Base-by-base conservation (phyloP, 2,888 invertebrate species). In the Diploptera punctata region DNA sequence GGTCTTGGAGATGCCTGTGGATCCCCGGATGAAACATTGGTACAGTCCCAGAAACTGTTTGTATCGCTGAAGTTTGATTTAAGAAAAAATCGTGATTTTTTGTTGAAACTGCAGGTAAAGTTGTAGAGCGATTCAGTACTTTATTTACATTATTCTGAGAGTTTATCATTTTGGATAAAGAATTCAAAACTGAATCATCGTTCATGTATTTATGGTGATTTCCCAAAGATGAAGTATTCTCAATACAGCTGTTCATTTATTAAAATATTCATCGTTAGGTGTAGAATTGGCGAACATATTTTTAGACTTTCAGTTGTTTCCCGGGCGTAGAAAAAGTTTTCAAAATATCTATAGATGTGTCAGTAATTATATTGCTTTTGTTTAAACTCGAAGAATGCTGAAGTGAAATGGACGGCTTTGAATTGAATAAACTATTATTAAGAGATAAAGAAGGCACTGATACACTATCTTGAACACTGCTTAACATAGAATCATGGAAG, bases 361-460 rank as follows among this genome's bases (percentile, higher is more conserved):
- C 57, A 9, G n/a, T 26, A 16, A 57, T n/a, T n/a, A 57, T 7
- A n/a, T 57, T 57, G 1, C 18, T 21, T 29, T 57, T 57, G 18
- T 29, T 26, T n/a, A 29, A 57, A n/a, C n/a, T n/a, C n/a, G n/a
- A n/a, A n/a, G n/a, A n/a, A n/a, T n/a, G n/a, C n/a, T n/a, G n/a
- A n/a, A n/a, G n/a, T 29, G 57, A 57, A n/a, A 29, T 29, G 57
- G 57, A 31, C 57, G 57, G 57, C 26, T 29, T 57, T 16, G 57
- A 57, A n/a, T n/a, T 29, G n/a, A n/a, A 29, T n/a, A 29, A 57
- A 57, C 57, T 57, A 57, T 57, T 57, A n/a, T 57, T 57, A 5
- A 57, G n/a, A n/a, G 57, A n/a, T 26, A 57, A 29, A n/a, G 29
- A 57, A 57, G 57, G 57, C 57, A 57, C 31, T 57, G 57, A 29